These are phyloP conservation scores for Drosophila parthenogenetica DNA, from an alignment of 2,888 invertebrate genomes.

Conservation along the genomic window DNA sequence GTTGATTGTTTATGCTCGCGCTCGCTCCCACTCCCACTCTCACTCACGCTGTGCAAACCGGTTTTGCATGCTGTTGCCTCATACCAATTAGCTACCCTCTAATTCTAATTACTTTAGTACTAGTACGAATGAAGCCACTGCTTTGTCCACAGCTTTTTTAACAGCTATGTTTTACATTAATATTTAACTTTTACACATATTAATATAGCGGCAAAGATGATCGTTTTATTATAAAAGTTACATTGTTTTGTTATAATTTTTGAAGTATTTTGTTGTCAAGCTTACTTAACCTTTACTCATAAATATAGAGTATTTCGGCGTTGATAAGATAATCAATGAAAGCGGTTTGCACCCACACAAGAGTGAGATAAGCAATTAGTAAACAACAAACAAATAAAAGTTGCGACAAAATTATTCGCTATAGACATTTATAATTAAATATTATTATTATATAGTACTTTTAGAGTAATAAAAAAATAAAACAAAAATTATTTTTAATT, in stretches of 20 bases:
- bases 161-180: neutral
- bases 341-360: neutral
- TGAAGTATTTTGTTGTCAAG: neutral
- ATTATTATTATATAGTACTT: no score
- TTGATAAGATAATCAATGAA: no score
- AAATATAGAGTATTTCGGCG: slow-evolving; percentile 6
- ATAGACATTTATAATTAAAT: no score
- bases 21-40: neutral
- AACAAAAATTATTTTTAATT: no score
- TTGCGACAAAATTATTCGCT: neutral
- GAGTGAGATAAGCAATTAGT: slow-evolving; percentile 19
- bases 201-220: no score
- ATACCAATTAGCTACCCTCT: neutral
- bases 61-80: neutral
- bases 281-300: no score
- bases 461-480: no score
- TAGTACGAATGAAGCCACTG: neutral
- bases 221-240: no score
- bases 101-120: neutral
- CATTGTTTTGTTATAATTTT: no score
- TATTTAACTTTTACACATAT: no score
- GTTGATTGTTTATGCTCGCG: no score
- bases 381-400: slow-evolving; percentile 17
- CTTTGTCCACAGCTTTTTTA: neutral
- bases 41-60: neutral